A percentile compares a stretch with the other conserved stretches of the same genome.
phyloP scores from a whole-genome alignment of 2,113 vertebrate species.

The Hemiprocne comata region DNA sequence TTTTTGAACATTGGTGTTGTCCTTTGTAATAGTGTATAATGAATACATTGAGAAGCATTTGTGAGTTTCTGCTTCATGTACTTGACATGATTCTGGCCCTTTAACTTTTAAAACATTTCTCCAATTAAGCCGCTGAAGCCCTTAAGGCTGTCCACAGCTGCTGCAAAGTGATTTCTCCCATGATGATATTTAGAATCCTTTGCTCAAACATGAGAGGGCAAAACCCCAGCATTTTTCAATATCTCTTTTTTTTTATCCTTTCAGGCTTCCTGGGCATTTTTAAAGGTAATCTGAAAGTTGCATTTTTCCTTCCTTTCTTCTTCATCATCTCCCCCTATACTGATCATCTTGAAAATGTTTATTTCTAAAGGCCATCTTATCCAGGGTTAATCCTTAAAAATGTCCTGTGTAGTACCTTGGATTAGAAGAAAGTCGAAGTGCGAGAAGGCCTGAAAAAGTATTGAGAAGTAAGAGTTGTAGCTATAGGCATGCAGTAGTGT shows the following conservation, averaged over 20 bases:
- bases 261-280: neutral
- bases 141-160: constrained; percentile 57
- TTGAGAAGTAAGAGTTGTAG: neutral
- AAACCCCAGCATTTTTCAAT: neutral
- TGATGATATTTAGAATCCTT: constrained; percentile 43
- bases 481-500: neutral
- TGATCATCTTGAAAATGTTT: neutral
- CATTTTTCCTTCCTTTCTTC: neutral
- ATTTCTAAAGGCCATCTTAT: neutral
- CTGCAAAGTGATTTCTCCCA: constrained; percentile 59
- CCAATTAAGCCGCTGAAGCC: constrained; percentile 64
- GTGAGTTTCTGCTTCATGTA: constrained; percentile 35
- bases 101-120: constrained; percentile 67
- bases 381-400: neutral
- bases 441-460: neutral
- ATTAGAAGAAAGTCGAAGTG: neutral
- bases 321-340: neutral
- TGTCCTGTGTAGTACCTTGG: neutral
- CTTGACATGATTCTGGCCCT: constrained; percentile 67
- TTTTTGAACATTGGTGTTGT: neutral
- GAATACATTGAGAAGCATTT: constrained; percentile 36
- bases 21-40: neutral
- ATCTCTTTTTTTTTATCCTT: neutral
- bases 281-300: neutral
- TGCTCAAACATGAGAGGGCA: constrained; percentile 33